phyloP scores from a whole-genome alignment of 2,888 invertebrate species.

The Smittia sp. region DNA sequence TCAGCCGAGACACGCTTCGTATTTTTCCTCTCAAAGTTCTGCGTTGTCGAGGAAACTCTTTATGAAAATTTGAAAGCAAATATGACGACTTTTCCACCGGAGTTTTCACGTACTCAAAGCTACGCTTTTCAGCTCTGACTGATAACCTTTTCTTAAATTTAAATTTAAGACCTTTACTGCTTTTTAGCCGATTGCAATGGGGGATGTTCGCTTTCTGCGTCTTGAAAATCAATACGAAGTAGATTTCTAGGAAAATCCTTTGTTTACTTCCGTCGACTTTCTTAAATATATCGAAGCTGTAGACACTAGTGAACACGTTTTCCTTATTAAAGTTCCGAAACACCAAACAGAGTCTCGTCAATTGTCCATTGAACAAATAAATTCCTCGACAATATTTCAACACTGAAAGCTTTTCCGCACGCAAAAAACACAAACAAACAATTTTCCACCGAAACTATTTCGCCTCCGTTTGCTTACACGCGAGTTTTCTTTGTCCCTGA shows the following conservation, averaged over 20 bases:
- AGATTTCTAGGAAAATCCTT: background rate
- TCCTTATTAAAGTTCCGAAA: background rate
- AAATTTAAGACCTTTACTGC: too few relatives aligned
- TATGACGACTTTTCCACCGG: background rate
- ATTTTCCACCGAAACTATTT: background rate
- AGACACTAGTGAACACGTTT: slow-evolving; percentile 34
- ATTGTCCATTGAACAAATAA: background rate
- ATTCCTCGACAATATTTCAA: background rate
- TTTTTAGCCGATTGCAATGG: background rate
- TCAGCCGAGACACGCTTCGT: background rate
- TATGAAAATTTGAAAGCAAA: background rate
- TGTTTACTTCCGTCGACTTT: slow-evolving; percentile 32
- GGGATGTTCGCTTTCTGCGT: slow-evolving; percentile 22
- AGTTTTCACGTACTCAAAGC: background rate
- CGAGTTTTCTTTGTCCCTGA: too few relatives aligned
- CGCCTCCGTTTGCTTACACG: background rate
- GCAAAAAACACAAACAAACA: slow-evolving; percentile 1
- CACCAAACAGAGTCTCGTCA: background rate
- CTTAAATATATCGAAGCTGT: background rate
- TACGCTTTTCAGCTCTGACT: too few relatives aligned
- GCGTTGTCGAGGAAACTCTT: background rate
- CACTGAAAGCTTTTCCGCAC: background rate
- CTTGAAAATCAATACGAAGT: slow-evolving; percentile 19
- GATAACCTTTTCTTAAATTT: too few relatives aligned
- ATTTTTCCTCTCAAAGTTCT: background rate